Evolutionary conservation across 2,888 invertebrate genomes (phyloP).

Genomic region (Macrosoma leucophasiata): DNA sequence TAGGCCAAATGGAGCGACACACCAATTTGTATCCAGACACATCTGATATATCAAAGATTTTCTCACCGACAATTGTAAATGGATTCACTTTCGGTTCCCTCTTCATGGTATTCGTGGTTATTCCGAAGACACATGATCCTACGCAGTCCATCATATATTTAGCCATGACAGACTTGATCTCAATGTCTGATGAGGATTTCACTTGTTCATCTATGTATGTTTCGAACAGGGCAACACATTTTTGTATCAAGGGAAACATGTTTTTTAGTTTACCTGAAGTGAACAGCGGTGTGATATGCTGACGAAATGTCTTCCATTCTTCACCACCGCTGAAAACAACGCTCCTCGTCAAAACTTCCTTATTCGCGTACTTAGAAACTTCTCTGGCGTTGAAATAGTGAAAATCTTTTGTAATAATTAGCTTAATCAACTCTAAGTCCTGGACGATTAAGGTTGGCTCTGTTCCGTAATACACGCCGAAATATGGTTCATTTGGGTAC

Average conservation of each 20-base stretch:
- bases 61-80: constrained; percentile 35
- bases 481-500: constrained; percentile 39
- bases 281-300: constrained; percentile 50
- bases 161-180: constrained; percentile 34
- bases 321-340: constrained; percentile 46
- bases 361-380: constrained; percentile 33
- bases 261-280: constrained; percentile 51
- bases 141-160: constrained; percentile 50
- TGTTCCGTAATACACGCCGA: constrained; percentile 49
- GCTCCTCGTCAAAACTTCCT: constrained; percentile 36
- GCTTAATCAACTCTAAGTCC: constrained; percentile 45
- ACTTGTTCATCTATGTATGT: constrained; percentile 32
- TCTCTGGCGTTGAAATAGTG: constrained; percentile 52
- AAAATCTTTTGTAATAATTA: constrained; percentile 45
- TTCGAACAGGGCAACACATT: constrained; percentile 37
- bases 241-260: constrained; percentile 52
- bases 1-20: constrained; percentile 43
- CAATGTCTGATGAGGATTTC: constrained; percentile 25
- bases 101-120: constrained; percentile 41
- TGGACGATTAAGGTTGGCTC: constrained; percentile 48
- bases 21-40: constrained; percentile 32
- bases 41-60: constrained; percentile 34
- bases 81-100: constrained; percentile 31
- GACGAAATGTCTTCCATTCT: constrained; percentile 48
- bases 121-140: constrained; percentile 45